phyloP scores from a whole-genome alignment of 1,140 invertebrate genomes.

The Cydia fagiglandana region DNA sequence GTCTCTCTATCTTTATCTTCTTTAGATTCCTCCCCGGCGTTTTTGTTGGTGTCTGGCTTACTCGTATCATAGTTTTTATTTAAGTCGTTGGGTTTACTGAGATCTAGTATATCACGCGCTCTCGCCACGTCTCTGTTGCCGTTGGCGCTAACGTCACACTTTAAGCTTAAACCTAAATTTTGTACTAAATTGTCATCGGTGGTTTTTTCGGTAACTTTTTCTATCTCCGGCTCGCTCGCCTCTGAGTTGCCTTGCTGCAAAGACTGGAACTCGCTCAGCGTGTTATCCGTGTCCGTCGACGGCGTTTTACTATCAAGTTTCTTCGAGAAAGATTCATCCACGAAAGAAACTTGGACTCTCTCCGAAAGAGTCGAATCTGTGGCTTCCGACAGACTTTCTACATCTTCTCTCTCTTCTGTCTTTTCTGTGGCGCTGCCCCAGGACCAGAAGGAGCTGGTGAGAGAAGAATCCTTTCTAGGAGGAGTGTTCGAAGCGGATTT shows the following conservation, averaged over 20 bases:
- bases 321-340: conserved; percentile 70
- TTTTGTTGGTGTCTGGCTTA: conserved; percentile 38
- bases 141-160: conserved; percentile 49
- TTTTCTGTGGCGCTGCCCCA: conserved; percentile 67
- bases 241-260: conserved; percentile 41
- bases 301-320: conserved; percentile 73
- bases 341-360: conserved; percentile 68
- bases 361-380: conserved; percentile 71
- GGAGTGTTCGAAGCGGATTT: conserved; percentile 66
- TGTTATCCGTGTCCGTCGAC: conserved; percentile 71
- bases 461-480: conserved; percentile 69
- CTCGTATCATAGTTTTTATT: conserved; percentile 50
- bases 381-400: conserved; percentile 61
- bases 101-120: conserved; percentile 65
- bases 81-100: conserved; percentile 67
- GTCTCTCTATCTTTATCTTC: conserved; percentile 44
- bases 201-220: conserved; percentile 66
- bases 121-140: conserved; percentile 40
- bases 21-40: conserved; percentile 34
- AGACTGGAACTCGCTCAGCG: conserved; percentile 68
- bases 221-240: conserved; percentile 41
- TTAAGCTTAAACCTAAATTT: conserved; percentile 76
- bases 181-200: conserved; percentile 77
- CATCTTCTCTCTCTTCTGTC: conserved; percentile 57
- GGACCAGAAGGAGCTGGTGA: conserved; percentile 74